Base-by-base conservation (phyloP, 2,888 invertebrate genomes). In the Pimpla rufipes region DNA sequence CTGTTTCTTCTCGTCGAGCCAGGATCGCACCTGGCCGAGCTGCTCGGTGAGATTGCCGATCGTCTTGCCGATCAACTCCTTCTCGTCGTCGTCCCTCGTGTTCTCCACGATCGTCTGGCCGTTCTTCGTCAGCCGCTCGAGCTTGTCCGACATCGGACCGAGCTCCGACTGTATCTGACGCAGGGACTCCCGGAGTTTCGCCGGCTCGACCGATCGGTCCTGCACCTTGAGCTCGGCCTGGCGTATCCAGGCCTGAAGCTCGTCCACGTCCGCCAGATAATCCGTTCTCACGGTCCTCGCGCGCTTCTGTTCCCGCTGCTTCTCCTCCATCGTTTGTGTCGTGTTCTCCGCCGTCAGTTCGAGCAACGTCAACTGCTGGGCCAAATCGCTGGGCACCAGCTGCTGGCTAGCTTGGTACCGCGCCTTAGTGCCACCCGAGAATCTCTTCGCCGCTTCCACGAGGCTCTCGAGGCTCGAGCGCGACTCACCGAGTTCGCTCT, bases 221-320 rank as follows among this genome's bases (percentile, higher is more conserved):
- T 97, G 96, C 42, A 98, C 96, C 89, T 96, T 96, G 47, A 97
- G 94, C 93, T 98, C 98, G 8, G 98, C 97, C 74, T 96, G 96
- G 87, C 97, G 95, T 82, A 98, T 94, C 98, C 98, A 98, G 79
- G 95, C 95, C 91, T 97, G 97, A 29, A 98, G 95, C 85, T 96
- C 96, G 87, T 97, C 97, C 35, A 97, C 96, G 90, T 97, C 97
- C 35, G 94, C 94, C 64, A 96, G 93, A 93, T 98, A 98, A 88
- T 98, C 98, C 70, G 96, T 95, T 79, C 98, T 95, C 79, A 97
- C 95, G 16, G 97, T 97, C 89, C 96, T 96, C 29, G 98, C 98
- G 85, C 97, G 96, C 93, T 97, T 97, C 94, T 97, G 97, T 93
- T 98, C 97, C 92, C 97, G 95, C 90, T 97, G 96, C 93, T 97